Evolutionary conservation across 1,140 invertebrate species (phyloP).

Genomic region (Aphidius ervi): DNA sequence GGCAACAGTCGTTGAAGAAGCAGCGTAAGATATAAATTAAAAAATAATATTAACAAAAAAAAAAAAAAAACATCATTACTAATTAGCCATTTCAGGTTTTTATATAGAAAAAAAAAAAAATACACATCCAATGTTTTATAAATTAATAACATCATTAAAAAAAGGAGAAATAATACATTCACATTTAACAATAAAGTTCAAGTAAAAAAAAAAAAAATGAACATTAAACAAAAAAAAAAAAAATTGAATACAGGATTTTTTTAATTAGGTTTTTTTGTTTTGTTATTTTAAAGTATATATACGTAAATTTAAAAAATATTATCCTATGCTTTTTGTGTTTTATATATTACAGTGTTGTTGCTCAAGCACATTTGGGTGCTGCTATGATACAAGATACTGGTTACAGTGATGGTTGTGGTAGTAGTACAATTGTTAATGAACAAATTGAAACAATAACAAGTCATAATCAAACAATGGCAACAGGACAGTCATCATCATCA

Average conservation of each 20-base stretch:
- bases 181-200: too few species aligned
- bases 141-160: too few species aligned
- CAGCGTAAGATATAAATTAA: conserved; percentile 54
- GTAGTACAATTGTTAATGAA: conserved; percentile 41
- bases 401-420: conserved; percentile 23
- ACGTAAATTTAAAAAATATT: too few species aligned
- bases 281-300: too few species aligned
- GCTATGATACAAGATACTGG: conserved; percentile 34
- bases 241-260: too few species aligned
- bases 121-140: too few species aligned
- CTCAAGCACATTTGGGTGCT: conserved; percentile 43
- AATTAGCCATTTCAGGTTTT: background rate
- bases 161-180: too few species aligned
- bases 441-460: conserved; percentile 43
- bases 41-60: background rate
- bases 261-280: too few species aligned
- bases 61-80: background rate
- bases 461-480: conserved; percentile 45
- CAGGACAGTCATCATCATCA: conserved; percentile 45
- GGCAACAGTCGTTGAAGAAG: conserved; percentile 77
- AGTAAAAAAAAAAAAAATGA: too few species aligned
- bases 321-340: too few species aligned
- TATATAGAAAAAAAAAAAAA: too few species aligned
- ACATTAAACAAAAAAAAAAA: too few species aligned
- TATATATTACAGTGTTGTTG: conserved; percentile 38